Conservation (phyloP, 2,888 invertebrate species). For the Rotaria sp. region DNA sequence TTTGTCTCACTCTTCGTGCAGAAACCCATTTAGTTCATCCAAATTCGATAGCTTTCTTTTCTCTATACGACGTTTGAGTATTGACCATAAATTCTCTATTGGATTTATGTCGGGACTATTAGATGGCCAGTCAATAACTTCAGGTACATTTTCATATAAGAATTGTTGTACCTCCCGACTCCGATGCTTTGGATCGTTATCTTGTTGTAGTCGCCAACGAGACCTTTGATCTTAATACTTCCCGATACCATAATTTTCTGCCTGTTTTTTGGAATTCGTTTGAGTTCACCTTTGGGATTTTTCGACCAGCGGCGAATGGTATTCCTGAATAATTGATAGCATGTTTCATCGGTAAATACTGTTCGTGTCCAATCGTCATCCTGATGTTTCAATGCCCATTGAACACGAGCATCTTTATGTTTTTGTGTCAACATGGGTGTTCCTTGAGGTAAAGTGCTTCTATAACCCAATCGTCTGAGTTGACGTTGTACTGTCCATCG, state of each 20-base stretch:
- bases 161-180: no score
- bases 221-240: neutral
- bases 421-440: neutral
- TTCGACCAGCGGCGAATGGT: neutral
- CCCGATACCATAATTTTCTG: neutral
- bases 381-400: neutral
- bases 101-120: no score
- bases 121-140: no score
- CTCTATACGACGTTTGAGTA: no score
- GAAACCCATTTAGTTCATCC: no score
- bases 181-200: neutral
- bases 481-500: neutral
- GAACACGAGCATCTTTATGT: neutral
- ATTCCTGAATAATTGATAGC: neutral
- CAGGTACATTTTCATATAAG: no score
- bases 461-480: no score
- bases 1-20: no score
- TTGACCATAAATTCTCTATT: no score
- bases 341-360: neutral
- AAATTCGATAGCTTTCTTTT: no score
- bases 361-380: neutral
- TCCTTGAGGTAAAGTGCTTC: neutral
- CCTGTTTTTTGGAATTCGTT: neutral
- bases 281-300: neutral
- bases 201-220: no score